Evolutionary conservation across 2,797 vertebrate species (phyloP), one percentile per base, ranked within the genome.

Genomic region (Selene dorsalis): DNA sequence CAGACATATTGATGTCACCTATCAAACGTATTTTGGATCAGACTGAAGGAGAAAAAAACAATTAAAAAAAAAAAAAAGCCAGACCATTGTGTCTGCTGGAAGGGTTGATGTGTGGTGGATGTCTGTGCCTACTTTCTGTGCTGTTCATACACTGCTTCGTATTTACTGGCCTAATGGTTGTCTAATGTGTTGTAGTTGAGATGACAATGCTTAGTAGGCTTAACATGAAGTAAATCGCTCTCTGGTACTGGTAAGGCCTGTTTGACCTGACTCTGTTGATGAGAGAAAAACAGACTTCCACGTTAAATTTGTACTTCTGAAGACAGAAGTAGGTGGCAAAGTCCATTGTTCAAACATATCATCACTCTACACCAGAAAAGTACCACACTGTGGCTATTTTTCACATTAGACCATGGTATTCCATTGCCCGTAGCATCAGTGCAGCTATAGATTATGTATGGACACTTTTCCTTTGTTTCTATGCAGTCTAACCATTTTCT

Each of bases 181-280:
- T 59, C 69, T 91, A 89, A 93, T 92, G 77, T 88, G 75, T 92
- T 90, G 87, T 87, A 84, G 81, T 80, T 73, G 53, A 74, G 69
- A 87, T 88, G 80, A 91, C 90, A 93, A 79, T 84, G 89, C 85
- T 88, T 87, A 11, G 60, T 87, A 66, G 77, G 84, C 84, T 87
- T 81, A 91, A 91, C 57, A 57, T 76, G 71, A 84, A 84, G 70
- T 69, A 66, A 89, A 84, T 87, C 78, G 75, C 84, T 70, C 78
- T 78, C 39, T 84, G 81, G 81, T 82, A 69, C 72, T 69, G 70
- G 73, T 91, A 87, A 92, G 87, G 77, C 53, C 75, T 80, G 52
- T 87, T 79, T 89, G 85, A 88, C 83, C 84, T 63, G 57, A 77
- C 75, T 69, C 75, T 77, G 73, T 84, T 69, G 73, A 66, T 0